Percentiles rank a stretch among this genome's conserved stretches.
Conservation (phyloP, 2,797 vertebrate species). For the Onychomys torridus region DNA sequence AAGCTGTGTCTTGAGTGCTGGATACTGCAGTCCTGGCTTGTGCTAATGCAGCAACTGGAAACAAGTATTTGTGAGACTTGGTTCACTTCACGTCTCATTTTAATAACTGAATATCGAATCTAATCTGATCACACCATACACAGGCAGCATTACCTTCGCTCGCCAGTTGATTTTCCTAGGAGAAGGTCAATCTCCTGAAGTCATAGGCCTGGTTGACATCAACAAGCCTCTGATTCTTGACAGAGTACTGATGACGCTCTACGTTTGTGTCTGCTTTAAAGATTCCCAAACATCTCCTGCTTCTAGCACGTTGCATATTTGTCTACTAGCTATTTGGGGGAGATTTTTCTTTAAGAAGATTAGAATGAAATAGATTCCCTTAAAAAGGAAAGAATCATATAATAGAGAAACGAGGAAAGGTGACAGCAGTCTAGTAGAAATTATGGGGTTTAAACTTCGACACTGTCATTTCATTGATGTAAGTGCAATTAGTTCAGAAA, state of each 20-base stretch:
- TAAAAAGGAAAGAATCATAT: not conserved
- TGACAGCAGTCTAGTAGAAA: not conserved
- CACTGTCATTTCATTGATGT: not conserved
- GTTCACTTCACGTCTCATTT: not conserved
- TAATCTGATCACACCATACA: not conserved
- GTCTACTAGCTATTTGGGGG: not conserved
- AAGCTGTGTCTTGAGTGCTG: not conserved
- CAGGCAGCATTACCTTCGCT: not conserved
- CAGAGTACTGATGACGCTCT: not conserved
- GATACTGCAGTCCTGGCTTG: not conserved
- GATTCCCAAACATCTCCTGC: not conserved
- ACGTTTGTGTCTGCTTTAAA: not conserved
- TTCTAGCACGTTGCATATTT: not conserved
- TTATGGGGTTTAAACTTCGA: not conserved
- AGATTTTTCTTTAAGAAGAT: not conserved
- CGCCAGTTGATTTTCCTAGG: not conserved
- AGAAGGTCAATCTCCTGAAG: not conserved
- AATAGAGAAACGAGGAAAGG: not conserved
- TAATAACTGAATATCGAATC: not conserved
- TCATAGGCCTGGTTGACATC: not conserved
- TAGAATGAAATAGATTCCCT: not conserved
- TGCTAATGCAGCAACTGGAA: not conserved
- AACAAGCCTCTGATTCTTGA: not conserved
- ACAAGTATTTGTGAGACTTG: not conserved
- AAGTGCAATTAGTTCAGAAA: too few relatives aligned